A percentile compares a stretch with the other conserved stretches of the same genome.
Conservation (phyloP, 2,797 vertebrate genomes). For the Xerus rutilus region DNA sequence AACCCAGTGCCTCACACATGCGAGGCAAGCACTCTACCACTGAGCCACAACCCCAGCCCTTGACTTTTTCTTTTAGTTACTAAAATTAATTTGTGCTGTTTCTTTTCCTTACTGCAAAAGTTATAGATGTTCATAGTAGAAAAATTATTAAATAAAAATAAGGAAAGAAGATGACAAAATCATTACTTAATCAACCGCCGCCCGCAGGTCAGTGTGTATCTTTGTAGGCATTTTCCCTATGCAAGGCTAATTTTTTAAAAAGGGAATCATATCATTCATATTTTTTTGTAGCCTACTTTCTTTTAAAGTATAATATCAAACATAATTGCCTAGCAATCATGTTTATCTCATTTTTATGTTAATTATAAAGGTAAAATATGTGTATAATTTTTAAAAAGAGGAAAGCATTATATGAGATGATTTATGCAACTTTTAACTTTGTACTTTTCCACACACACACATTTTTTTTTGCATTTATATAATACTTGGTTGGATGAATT, state of each 20-base stretch:
- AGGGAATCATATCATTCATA: not conserved
- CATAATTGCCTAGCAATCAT: slow-evolving; percentile 24
- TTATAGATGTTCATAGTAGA: not conserved
- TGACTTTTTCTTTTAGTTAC: slow-evolving; percentile 44
- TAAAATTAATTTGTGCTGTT: slow-evolving; percentile 46
- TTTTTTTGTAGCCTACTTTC: slow-evolving; percentile 16
- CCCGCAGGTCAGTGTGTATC: not conserved
- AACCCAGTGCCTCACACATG: no score
- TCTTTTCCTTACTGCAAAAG: slow-evolving; percentile 48
- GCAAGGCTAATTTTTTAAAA: slow-evolving; percentile 6
- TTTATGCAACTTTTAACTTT: slow-evolving; percentile 44
- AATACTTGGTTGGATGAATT: not conserved
- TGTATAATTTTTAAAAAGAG: not conserved
- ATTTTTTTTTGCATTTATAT: not conserved
- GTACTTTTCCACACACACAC: not conserved
- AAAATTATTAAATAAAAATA: slow-evolving; percentile 53
- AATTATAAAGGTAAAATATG: slow-evolving; percentile 22
- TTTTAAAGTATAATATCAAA: slow-evolving; percentile 34
- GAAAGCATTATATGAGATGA: not conserved
- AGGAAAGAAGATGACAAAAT: not conserved
- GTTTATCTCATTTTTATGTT: slow-evolving; percentile 11
- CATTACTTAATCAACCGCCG: not conserved
- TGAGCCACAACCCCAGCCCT: no score
- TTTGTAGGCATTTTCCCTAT: slow-evolving; percentile 57
- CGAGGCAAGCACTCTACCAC: no score